Evolutionary conservation across 2,113 vertebrate species (phyloP).

Genomic region (Eolophus roseicapilla): DNA sequence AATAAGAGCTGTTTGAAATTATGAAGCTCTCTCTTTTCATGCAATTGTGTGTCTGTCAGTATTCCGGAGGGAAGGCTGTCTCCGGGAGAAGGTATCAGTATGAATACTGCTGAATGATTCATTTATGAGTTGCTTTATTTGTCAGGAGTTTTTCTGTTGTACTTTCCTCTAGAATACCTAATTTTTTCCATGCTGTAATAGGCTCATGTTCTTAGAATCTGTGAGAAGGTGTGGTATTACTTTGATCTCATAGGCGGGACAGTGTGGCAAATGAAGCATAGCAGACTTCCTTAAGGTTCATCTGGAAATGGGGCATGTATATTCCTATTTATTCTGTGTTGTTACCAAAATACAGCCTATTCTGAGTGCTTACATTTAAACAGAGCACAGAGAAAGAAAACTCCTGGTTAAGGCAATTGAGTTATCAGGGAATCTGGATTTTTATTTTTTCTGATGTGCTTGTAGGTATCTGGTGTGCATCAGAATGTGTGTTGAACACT

Average conservation of each 20-base stretch:
- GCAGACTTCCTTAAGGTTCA: background rate
- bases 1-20: background rate
- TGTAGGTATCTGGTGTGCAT: background rate
- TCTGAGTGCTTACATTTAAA: background rate
- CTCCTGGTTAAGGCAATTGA: background rate
- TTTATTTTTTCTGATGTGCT: background rate
- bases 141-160: background rate
- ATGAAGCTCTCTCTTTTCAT: background rate
- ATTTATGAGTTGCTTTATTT: constrained; percentile 30
- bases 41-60: background rate
- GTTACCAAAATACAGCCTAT: background rate
- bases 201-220: background rate
- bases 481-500: background rate
- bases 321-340: background rate
- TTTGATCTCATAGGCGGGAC: constrained; percentile 6
- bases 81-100: background rate
- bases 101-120: constrained; percentile 30
- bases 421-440: background rate
- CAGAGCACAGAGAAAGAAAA: background rate
- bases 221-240: background rate
- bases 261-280: background rate
- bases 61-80: background rate
- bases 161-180: background rate
- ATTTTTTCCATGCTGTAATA: background rate
- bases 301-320: background rate